Base-by-base conservation (phyloP, 2,113 vertebrate genomes). In the Toxotes jaculatrix region DNA sequence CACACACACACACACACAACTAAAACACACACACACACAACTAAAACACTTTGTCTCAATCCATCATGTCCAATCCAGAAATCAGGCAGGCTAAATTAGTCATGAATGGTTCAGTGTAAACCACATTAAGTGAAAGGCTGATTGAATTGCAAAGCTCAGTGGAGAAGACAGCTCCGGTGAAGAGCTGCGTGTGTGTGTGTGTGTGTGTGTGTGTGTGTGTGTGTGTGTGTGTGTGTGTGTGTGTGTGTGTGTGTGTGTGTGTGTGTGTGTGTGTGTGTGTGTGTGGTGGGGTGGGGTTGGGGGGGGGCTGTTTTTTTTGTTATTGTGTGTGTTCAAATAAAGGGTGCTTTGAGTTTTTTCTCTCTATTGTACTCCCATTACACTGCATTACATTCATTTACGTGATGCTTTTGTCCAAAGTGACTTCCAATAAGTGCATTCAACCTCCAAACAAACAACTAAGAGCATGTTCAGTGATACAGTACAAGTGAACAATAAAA, bases 71-170 rank as follows among this genome's bases (percentile, higher is more conserved):
- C 66, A 79, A 81, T 83, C 62, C 67, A 85, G 71, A 61, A 70
- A 72, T 84, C 62, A 81, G 66, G 31, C 51, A 67, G 51, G 70
- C 45, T 87, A 82, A 89, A 89, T 73, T 40, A 85, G 79, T 76
- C 62, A 63, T 84, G 73, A 87, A 85, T 36, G 57, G 76, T 71
- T 87, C 40, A 45, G 79, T 55, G 59, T 83, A 86, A 87, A 89
- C 89, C 59, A 63, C 79, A 90, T 90, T 87, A 90, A 75, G 32
- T 43, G 34, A 82, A 59, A 2, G n/a, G 19, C 72, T 87, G 84
- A 84, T 83, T 89, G 65, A 85, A 91, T 64, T 76, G 84, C 47
- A 76, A 53, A 88, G 75, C 53, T 16, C 53, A 80, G 55, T 12
- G 57, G 79, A 80, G 70, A 36, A 69, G 79, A 61, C 66, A 55